Conservation (phyloP, 2,797 vertebrate genomes). For the Ctenochaetus hawaiiensis region DNA sequence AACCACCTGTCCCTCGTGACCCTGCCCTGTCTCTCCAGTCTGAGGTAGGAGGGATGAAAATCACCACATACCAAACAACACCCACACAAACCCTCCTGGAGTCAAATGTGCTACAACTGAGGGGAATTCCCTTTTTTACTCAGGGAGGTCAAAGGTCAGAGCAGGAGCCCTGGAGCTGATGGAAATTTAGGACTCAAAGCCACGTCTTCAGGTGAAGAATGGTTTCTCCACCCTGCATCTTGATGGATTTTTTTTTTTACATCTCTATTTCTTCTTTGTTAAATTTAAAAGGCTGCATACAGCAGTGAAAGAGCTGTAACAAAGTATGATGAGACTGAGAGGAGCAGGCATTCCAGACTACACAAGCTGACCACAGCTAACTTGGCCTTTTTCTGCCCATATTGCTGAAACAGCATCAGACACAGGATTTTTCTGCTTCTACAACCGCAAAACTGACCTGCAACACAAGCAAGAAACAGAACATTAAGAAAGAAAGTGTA, state of each 20-base stretch:
- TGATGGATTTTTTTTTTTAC: not conserved
- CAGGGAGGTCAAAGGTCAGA: slow-evolving; percentile 60
- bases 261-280: slow-evolving; percentile 3
- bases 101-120: slow-evolving; percentile 17
- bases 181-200: not conserved
- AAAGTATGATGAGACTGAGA: slow-evolving; percentile 25
- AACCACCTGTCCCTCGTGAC: slow-evolving; percentile 47
- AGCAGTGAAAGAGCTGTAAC: slow-evolving; percentile 16
- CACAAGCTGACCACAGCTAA: slow-evolving; percentile 61
- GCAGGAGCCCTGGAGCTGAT: not conserved
- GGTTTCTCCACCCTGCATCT: not conserved
- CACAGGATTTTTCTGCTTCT: slow-evolving; percentile 46
- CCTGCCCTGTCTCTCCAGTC: slow-evolving; percentile 16
- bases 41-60: slow-evolving; percentile 41
- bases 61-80: slow-evolving; percentile 64
- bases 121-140: slow-evolving; percentile 39
- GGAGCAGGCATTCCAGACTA: slow-evolving; percentile 36
- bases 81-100: slow-evolving; percentile 44
- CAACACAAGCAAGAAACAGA: slow-evolving; percentile 21
- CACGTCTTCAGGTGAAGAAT: not conserved
- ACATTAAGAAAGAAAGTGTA: slow-evolving; percentile 7
- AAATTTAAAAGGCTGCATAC: not conserved
- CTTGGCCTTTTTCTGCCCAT: slow-evolving; percentile 50
- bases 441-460: slow-evolving; percentile 61
- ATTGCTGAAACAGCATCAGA: slow-evolving; percentile 65